Conservation (phyloP, 2,888 invertebrate genomes). For the Blera fallax region DNA sequence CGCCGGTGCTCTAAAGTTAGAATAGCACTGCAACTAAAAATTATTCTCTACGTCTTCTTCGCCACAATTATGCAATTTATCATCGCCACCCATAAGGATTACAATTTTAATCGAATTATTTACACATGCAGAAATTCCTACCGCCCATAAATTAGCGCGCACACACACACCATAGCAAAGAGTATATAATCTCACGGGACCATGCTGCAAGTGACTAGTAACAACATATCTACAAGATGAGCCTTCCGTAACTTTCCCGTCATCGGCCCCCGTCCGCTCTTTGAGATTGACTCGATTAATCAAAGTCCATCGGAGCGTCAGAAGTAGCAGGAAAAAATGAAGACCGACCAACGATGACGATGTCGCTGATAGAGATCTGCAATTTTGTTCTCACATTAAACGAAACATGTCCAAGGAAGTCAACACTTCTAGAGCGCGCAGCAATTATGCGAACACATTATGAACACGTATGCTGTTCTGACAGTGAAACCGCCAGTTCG, state of each 20-base stretch:
- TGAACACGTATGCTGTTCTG: slow-evolving; percentile 43
- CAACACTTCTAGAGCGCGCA: slow-evolving; percentile 47
- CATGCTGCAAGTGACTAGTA: slow-evolving; percentile 1
- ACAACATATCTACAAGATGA: neutral
- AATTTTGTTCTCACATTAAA: slow-evolving; percentile 71
- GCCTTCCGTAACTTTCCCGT: neutral
- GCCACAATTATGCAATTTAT: slow-evolving; percentile 16
- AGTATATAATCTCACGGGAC: slow-evolving; percentile 38
- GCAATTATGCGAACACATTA: slow-evolving; percentile 62
- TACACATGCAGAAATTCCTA: slow-evolving; percentile 27
- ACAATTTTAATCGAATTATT: slow-evolving; percentile 54
- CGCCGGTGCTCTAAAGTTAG: neutral
- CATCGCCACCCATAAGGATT: slow-evolving; percentile 45
- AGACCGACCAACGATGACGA: slow-evolving; percentile 58
- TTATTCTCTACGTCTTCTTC: neutral
- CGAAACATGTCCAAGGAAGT: slow-evolving; percentile 65
- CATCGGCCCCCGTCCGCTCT: neutral
- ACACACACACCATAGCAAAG: neutral
- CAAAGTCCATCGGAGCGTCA: slow-evolving; percentile 53
- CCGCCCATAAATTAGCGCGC: slow-evolving; percentile 28
- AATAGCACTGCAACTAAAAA: neutral
- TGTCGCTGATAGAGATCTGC: slow-evolving; percentile 69
- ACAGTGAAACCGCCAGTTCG: slow-evolving; percentile 36
- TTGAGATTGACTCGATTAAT: slow-evolving; percentile 57
- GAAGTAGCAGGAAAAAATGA: slow-evolving; percentile 15